These are phyloP conservation scores for Zaprionus tsacasi DNA, from an alignment of 1,140 invertebrate genomes.

Conservation along the genomic window DNA sequence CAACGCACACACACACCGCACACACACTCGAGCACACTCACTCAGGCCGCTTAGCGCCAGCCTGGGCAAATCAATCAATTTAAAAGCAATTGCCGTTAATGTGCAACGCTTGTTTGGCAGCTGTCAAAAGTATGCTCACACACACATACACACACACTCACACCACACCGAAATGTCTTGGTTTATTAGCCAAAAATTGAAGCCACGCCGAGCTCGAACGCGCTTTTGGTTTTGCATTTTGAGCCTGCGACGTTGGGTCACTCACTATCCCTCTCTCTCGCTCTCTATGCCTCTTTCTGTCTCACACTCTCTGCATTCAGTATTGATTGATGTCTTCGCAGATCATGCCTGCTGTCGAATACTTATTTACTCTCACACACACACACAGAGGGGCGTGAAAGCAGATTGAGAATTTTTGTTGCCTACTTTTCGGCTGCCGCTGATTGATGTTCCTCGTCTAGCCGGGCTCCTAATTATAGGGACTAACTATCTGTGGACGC, in stretches of 20 bases:
- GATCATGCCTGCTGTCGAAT: slow-evolving; percentile 31
- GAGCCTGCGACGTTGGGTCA: slow-evolving; percentile 9
- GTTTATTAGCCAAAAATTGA: slow-evolving; percentile 39
- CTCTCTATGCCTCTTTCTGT: not conserved
- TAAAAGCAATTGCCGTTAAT: slow-evolving; percentile 82
- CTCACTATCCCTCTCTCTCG: not conserved
- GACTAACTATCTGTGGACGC: not conserved
- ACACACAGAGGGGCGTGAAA: not conserved
- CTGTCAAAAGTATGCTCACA: slow-evolving; percentile 54
- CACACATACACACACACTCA: slow-evolving; percentile 6
- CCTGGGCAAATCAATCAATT: slow-evolving; percentile 78
- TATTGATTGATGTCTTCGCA: slow-evolving; percentile 43
- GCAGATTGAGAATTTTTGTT: slow-evolving; percentile 11
- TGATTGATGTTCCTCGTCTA: slow-evolving; percentile 36
- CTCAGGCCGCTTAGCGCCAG: slow-evolving; percentile 51
- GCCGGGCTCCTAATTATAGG: slow-evolving; percentile 3
- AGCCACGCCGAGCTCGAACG: not conserved
- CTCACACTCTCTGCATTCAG: not conserved
- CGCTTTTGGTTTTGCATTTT: slow-evolving; percentile 12
- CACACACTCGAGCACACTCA: slow-evolving; percentile 27
- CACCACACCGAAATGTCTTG: slow-evolving; percentile 8
- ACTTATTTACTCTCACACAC: slow-evolving; percentile 14
- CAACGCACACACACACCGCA: slow-evolving; percentile 6
- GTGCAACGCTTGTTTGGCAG: slow-evolving; percentile 79
- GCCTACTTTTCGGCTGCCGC: slow-evolving; percentile 28